Conservation (phyloP, 2,113 vertebrate genomes). For the Pelecanus crispus region DNA sequence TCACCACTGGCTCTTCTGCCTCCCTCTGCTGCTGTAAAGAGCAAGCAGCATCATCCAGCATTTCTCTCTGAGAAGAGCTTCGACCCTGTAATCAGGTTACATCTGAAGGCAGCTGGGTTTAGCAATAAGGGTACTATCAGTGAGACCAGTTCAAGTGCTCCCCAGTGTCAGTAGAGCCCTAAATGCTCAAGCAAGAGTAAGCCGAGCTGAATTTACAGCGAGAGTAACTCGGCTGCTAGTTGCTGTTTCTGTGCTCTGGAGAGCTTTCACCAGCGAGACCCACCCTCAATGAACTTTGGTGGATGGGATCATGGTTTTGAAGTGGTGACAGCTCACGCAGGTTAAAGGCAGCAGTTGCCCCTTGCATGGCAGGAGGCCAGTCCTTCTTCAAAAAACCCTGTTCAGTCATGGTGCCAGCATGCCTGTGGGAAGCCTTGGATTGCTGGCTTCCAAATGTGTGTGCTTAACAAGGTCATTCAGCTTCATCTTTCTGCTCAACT, state of each 20-base stretch:
- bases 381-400: neutral
- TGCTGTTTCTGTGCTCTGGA: neutral
- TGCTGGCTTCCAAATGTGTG: neutral
- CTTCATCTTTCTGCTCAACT: neutral
- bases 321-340: neutral
- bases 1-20: neutral
- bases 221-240: neutral
- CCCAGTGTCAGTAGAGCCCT: neutral
- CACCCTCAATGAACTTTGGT: neutral
- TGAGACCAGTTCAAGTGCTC: neutral
- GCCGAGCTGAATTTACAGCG: neutral
- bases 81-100: neutral
- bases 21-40: neutral
- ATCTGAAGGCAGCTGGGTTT: neutral
- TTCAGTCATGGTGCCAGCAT: neutral
- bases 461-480: neutral
- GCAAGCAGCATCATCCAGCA: neutral
- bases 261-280: neutral
- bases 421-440: neutral
- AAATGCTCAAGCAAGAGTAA: neutral
- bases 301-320: neutral
- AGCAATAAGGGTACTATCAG: neutral
- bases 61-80: neutral
- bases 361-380: neutral
- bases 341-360: neutral